These are phyloP conservation scores for Aythya baeri DNA, from an alignment of 2,113 vertebrate genomes.

Conservation along the genomic window DNA sequence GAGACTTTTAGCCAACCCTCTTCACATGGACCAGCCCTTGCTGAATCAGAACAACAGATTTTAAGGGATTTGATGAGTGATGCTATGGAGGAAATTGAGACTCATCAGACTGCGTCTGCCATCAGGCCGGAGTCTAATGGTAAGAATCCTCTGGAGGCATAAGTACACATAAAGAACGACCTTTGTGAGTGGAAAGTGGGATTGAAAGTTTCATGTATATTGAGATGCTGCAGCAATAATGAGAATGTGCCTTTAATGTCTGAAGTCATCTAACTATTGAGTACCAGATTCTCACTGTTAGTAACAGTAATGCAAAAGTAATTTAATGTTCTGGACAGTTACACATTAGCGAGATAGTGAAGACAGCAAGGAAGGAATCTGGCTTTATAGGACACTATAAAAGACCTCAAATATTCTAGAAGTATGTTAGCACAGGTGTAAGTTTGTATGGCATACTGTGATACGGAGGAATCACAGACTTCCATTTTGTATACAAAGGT, in stretches of 20 bases:
- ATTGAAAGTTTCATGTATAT: background rate
- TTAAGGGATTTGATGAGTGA: slow-evolving; percentile 97
- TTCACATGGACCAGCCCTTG: slow-evolving; percentile 82
- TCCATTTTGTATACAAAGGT: background rate
- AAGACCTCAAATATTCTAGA: background rate
- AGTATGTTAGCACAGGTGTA: background rate
- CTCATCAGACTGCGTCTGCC: slow-evolving; percentile 68
- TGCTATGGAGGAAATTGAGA: slow-evolving; percentile 94
- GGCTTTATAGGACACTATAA: background rate
- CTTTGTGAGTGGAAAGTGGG: background rate
- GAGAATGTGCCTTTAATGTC: rapidly evolving
- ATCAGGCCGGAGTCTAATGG: slow-evolving; percentile 80
- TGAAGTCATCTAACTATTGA: background rate
- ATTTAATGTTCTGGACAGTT: background rate
- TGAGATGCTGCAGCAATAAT: background rate
- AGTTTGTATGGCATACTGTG: background rate
- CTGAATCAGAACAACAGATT: slow-evolving; percentile 93
- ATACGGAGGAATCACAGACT: background rate
- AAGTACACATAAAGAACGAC: background rate
- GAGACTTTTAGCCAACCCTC: slow-evolving; percentile 76
- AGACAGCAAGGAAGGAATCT: background rate
- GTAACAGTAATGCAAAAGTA: background rate
- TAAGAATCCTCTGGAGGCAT: slow-evolving; percentile 33
- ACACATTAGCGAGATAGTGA: background rate
- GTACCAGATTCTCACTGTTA: background rate